Percentiles rank a stretch among this genome's conserved stretches.
phyloP scores from a whole-genome alignment of 2,888 invertebrate genomes.

The Ischnura elegans region DNA sequence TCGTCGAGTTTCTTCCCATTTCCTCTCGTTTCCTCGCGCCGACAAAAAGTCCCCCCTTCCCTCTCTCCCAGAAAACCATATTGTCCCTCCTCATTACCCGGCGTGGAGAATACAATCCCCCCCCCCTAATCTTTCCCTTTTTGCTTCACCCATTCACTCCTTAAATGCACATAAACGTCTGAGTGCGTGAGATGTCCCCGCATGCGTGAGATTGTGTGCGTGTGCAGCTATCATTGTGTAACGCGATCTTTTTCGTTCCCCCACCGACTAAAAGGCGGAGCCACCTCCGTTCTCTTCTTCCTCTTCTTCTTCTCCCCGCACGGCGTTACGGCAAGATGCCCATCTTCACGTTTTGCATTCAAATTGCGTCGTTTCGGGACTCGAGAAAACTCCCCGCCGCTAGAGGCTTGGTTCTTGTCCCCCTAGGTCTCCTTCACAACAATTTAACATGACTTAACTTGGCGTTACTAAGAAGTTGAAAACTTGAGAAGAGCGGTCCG shows the following conservation, averaged over 20 bases:
- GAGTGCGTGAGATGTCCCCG: not conserved
- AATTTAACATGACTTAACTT: too few relatives aligned
- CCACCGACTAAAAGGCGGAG: not conserved
- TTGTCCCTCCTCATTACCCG: conserved; percentile 45
- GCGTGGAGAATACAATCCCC: not conserved
- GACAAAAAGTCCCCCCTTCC: not conserved
- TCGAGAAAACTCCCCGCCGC: not conserved
- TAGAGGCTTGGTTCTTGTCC: not conserved
- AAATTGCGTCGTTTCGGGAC: conserved; percentile 50
- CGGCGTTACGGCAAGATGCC: conserved; percentile 11
- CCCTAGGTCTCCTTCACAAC: too few relatives aligned
- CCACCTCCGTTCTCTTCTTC: not conserved
- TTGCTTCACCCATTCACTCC: not conserved
- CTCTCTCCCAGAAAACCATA: not conserved
- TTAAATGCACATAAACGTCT: conserved; percentile 12
- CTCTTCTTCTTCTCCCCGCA: too few relatives aligned
- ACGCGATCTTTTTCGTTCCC: not conserved
- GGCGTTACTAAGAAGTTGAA: too few relatives aligned
- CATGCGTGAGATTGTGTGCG: not conserved
- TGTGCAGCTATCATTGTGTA: not conserved
- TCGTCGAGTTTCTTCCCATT: conserved; percentile 32
- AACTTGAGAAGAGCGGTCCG: too few relatives aligned
- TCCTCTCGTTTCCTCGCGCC: not conserved
- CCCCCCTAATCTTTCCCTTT: not conserved
- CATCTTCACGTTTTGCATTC: conserved; percentile 58